These are phyloP conservation scores for Cecropterus lyciades DNA, from an alignment of 1,140 invertebrate genomes.

Conservation along the genomic window DNA sequence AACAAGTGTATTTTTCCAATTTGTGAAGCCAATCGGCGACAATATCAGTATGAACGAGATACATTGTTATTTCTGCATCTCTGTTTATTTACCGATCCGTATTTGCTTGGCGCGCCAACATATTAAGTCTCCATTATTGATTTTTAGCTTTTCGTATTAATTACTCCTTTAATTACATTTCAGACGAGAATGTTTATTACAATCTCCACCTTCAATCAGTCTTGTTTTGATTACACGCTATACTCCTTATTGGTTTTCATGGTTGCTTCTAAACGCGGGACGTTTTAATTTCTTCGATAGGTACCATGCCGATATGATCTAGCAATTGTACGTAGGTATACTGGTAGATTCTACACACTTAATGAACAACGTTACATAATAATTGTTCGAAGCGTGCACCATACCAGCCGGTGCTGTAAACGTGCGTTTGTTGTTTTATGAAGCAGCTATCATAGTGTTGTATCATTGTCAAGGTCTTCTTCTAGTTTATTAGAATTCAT, in stretches of 20 bases:
- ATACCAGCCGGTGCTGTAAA: constrained; percentile 17
- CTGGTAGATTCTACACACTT: not conserved
- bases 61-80: constrained; percentile 1
- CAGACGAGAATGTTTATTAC: constrained; percentile 14
- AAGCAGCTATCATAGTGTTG: constrained; percentile 58
- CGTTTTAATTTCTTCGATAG: constrained; percentile 11
- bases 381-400: constrained; percentile 24
- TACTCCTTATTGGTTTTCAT: constrained; percentile 12
- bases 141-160: constrained; percentile 8
- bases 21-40: not conserved
- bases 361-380: constrained; percentile 27
- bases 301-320: not conserved
- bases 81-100: constrained; percentile 9
- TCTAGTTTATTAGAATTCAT: constrained; percentile 75
- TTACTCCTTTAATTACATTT: not conserved
- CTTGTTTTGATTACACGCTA: constrained; percentile 22
- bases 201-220: constrained; percentile 7
- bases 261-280: constrained; percentile 1
- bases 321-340: not conserved
- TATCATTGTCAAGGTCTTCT: constrained; percentile 78
- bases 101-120: not conserved
- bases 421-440: constrained; percentile 53
- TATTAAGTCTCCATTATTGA: constrained; percentile 8
- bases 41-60: not conserved
- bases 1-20: too few species aligned